Base-by-base conservation (phyloP, 2,888 invertebrate species). In the Tenthredo mesomela region DNA sequence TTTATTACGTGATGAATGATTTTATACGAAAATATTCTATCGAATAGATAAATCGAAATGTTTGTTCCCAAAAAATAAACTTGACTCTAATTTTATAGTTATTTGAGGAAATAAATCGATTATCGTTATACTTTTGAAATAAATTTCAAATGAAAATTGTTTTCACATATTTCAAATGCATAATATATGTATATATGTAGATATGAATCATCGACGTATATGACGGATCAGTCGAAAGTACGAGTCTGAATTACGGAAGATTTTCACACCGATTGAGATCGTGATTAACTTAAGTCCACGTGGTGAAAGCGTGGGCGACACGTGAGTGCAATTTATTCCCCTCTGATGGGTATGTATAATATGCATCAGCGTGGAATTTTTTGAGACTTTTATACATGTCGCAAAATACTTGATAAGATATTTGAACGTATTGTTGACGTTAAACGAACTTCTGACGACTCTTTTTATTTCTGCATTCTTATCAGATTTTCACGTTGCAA, bases 321-420 rank as follows among this genome's bases (percentile, higher is more conserved):
- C 54, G 77, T 77, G 73, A 18, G 29, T 43, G 73, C 40, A 73
- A 37, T 25, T 40, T 15, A 2, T 61, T 4, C 40, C 25, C 21
- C 71, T 43, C 12, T 3, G n/a, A 33, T 33, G 29, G 1, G 4
- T 4, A 12, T 43, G 10, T 43, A 6, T 50, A 25, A 50, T 6
- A 43, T 43, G 43, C 21, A 43, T 25, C 43, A 43, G 43, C 73
- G 43, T 43, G 43, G n/a, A 21, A 43, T 73, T 73, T 50, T 77
- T 50, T 2, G n/a, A 33, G 33, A 54, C 54, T 50, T 6, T 12
- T 33, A 21, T 40, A 29, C 12, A 67, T 25, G 67, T 73, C 43
- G 47, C 43, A 25, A 73, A 43, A 73, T 43, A 12, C 73, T 12
- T 18, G 73, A 73, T 73, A 73, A 73, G 73, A 43, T 73, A 47